Evolutionary conservation across 2,113 vertebrate genomes (phyloP), one percentile per base, ranked within the genome.

Genomic region (Galemys pyrenaicus): DNA sequence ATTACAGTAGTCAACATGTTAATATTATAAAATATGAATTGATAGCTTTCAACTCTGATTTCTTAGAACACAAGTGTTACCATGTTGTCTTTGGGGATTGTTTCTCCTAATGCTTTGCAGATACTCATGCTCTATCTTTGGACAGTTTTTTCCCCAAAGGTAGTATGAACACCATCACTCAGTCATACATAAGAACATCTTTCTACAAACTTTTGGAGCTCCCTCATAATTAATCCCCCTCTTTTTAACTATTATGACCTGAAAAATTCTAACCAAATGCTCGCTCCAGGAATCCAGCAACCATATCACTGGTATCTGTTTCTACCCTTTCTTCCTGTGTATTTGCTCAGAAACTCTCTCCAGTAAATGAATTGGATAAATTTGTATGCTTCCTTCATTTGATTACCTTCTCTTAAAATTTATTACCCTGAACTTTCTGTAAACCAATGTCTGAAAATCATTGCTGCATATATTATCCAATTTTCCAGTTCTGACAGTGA

Each of bases 281-380:
- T 20, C n/a, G n/a, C 20, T 32, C 39, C 44, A 41, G 60, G 80
- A 51, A 74, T 4, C 10, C 5, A 30, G 22, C 30, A 46, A 1
- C 4, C 26, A 67, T 22, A 44, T 30, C 11, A 22, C 26, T 58
- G 4, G 26, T 30, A 3, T 32, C 32, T 24, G 58, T n/a, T 60
- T 60, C 32, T 24, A 3, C 41, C 5, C 11, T 5, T 5, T 67
- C 4, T 67, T 6, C 6, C 32, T 16, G 7, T 7, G 4, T 0
- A 39, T 2, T 62, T 30, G 6, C 30, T 74, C 41, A 22, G 39
- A 84, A 70, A 49, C 41, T 12, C 35, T 30, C 15, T 37, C 37
- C 32, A 7, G 30, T 68, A 67, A 84, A 32, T 30, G 17, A 67
- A 26, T 9, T 64, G 11, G 6, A 58, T 9, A 26, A 60, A 68